Conservation (phyloP, 1,140 invertebrate genomes). For the Drosophila miranda region DNA sequence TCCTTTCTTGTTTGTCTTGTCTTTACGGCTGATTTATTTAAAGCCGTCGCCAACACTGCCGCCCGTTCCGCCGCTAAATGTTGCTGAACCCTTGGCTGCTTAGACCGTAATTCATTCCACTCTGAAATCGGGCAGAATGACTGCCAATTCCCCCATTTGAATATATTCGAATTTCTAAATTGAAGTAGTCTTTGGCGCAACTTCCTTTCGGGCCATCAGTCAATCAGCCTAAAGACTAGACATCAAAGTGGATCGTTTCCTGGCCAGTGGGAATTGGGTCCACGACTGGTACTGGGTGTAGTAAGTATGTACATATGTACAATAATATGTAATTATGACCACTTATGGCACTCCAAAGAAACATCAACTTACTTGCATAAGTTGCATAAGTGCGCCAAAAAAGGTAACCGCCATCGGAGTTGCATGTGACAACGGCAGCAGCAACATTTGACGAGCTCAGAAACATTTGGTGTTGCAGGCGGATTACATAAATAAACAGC, state of each 20-base stretch:
- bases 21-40: slow-evolving; percentile 73
- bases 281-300: slow-evolving; percentile 45
- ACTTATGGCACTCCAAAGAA: slow-evolving; percentile 47
- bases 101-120: slow-evolving; percentile 47
- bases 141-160: slow-evolving; percentile 13
- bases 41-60: slow-evolving; percentile 41
- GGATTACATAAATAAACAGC: slow-evolving; percentile 71
- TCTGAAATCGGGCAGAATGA: slow-evolving; percentile 14
- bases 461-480: slow-evolving; percentile 63
- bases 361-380: slow-evolving; percentile 28
- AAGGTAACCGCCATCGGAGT: slow-evolving; percentile 42
- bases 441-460: slow-evolving; percentile 50
- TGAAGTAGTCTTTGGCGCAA: slow-evolving; percentile 33
- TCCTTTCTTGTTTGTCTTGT: slow-evolving; percentile 11
- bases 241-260: slow-evolving; percentile 60
- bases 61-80: slow-evolving; percentile 44
- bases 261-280: slow-evolving; percentile 21
- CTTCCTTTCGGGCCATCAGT: slow-evolving; percentile 37
- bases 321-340: slow-evolving; percentile 59
- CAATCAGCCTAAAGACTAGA: slow-evolving; percentile 42
- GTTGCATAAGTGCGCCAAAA: slow-evolving; percentile 72
- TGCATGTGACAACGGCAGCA: slow-evolving; percentile 12
- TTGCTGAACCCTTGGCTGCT: slow-evolving; percentile 72
- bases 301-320: neutral
- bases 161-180: slow-evolving; percentile 23